Percentiles rank a stretch among this genome's conserved stretches.
Evolutionary conservation across 2,888 invertebrate genomes (phyloP).

Genomic region (Ichneumoninae sp.): DNA sequence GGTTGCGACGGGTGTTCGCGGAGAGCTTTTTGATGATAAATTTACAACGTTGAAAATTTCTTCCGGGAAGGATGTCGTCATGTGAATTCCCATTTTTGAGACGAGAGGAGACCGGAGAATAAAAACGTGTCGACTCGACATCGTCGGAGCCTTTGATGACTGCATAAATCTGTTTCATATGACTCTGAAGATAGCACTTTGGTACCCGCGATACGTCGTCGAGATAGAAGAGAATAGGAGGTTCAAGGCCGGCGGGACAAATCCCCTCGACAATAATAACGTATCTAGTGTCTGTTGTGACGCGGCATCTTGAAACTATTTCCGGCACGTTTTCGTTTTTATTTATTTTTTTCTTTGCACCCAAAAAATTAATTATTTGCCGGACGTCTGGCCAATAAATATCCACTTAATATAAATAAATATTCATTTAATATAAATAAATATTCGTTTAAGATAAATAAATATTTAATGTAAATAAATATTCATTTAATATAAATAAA

Average conservation of each 20-base stretch:
- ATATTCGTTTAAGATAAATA: no score
- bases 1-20: neutral
- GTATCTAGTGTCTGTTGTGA: neutral
- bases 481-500: no score
- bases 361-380: no score
- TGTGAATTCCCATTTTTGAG: neutral
- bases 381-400: no score
- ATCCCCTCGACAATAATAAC: slow-evolving; percentile 9
- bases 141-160: slow-evolving; percentile 9
- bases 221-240: slow-evolving; percentile 2
- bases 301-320: neutral
- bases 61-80: slow-evolving; percentile 19
- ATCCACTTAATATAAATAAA: no score
- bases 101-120: neutral
- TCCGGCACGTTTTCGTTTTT: neutral
- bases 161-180: slow-evolving; percentile 5
- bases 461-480: no score
- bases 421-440: no score
- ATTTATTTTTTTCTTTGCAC: neutral
- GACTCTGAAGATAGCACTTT: slow-evolving; percentile 1
- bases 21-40: slow-evolving; percentile 3
- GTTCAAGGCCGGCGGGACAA: slow-evolving; percentile 23
- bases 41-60: slow-evolving; percentile 30
- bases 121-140: neutral
- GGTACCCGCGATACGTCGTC: neutral